These are phyloP conservation scores for Tenthredo mesomela DNA, from an alignment of 2,888 invertebrate species.

Conservation along the genomic window DNA sequence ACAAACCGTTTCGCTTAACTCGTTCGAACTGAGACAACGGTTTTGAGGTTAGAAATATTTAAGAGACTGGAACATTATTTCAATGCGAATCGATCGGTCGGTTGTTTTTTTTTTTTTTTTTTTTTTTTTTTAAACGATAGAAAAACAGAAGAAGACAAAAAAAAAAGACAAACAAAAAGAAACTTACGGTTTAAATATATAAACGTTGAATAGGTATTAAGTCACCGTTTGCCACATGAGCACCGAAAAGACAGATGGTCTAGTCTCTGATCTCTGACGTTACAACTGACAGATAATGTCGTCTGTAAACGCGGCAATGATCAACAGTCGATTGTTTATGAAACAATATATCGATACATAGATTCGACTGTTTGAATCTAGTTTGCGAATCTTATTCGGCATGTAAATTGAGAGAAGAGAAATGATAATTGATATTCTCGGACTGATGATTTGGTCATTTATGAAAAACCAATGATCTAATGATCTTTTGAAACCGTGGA, in stretches of 20 bases:
- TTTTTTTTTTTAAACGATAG: background rate
- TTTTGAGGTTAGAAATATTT: background rate
- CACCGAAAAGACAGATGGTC: background rate
- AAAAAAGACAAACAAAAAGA: background rate
- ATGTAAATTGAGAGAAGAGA: background rate
- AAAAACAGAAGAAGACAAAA: background rate
- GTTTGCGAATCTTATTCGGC: background rate
- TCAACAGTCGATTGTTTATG: background rate
- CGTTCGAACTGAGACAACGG: background rate
- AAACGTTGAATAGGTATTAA: background rate
- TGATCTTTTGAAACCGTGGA: too few species aligned
- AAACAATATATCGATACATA: background rate
- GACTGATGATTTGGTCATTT: too few species aligned
- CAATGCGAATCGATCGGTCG: background rate
- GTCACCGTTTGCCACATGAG: background rate
- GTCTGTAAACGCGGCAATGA: background rate
- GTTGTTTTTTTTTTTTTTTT: too few species aligned
- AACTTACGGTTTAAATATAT: background rate
- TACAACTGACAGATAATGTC: slow-evolving; percentile 7
- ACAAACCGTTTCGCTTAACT: too few species aligned
- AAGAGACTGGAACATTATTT: background rate
- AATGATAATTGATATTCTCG: too few species aligned
- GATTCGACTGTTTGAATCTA: background rate
- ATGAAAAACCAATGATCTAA: too few species aligned
- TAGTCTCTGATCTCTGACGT: background rate